Evolutionary conservation across 2,113 vertebrate genomes (phyloP).

Genomic region (Falco punctatus): DNA sequence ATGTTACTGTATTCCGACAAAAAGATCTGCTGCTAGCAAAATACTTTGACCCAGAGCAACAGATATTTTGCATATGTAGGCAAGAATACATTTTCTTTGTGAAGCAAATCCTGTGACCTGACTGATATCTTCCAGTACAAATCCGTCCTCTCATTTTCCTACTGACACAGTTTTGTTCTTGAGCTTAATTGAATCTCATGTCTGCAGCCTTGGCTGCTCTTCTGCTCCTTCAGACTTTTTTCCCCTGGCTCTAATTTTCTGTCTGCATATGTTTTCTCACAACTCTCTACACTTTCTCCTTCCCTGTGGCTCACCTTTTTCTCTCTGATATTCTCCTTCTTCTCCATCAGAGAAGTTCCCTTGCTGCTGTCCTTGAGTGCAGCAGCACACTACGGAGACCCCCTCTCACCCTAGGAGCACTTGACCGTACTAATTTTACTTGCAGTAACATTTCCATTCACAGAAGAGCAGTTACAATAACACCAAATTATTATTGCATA

Average conservation of each 20-base stretch:
- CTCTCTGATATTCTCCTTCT: neutral
- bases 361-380: neutral
- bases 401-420: neutral
- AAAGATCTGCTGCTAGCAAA: neutral
- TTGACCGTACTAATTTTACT: neutral
- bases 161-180: neutral
- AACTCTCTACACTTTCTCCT: neutral
- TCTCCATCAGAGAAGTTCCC: neutral
- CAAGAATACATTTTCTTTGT: neutral
- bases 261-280: neutral
- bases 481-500: neutral
- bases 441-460: neutral
- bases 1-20: neutral
- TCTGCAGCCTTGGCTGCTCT: neutral
- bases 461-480: neutral
- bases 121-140: neutral
- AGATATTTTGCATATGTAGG: neutral
- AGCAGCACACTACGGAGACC: neutral
- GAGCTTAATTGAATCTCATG: neutral
- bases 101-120: neutral
- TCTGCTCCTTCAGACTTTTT: neutral
- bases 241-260: neutral
- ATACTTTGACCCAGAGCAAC: neutral
- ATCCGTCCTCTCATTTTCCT: slow-evolving; percentile 6
- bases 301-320: neutral